A percentile compares a stretch with the other conserved stretches of the same genome.
These are phyloP conservation scores for Verasper variegatus DNA, from an alignment of 2,113 vertebrate genomes.

Conservation along the genomic window DNA sequence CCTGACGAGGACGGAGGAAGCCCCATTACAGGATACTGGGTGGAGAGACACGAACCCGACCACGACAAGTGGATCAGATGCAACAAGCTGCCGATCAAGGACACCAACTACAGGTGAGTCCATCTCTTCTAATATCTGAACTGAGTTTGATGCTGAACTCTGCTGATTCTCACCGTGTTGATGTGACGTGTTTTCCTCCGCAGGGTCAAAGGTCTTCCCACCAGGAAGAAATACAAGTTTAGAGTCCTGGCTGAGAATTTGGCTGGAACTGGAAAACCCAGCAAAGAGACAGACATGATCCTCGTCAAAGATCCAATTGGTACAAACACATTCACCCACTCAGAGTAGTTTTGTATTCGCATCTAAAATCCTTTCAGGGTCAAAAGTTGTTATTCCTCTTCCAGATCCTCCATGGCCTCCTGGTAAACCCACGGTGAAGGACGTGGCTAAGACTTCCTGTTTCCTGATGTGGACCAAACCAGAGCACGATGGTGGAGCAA, in stretches of 20 bases:
- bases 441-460: constrained; percentile 91
- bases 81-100: constrained; percentile 95
- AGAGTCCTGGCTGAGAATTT: constrained; percentile 97
- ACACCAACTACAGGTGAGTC: constrained; percentile 92
- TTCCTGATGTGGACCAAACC: constrained; percentile 94
- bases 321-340: constrained; percentile 59
- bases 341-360: background rate
- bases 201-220: constrained; percentile 96
- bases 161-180: background rate
- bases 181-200: constrained; percentile 5
- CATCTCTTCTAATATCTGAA: background rate
- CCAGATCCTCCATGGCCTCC: constrained; percentile 98
- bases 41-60: constrained; percentile 94
- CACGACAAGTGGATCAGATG: constrained; percentile 94
- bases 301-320: constrained; percentile 98
- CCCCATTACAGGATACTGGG: constrained; percentile 97
- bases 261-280: constrained; percentile 96
- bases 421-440: constrained; percentile 94
- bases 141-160: background rate
- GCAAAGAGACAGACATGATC: constrained; percentile 92
- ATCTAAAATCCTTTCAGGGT: background rate
- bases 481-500: constrained; percentile 97
- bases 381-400: background rate
- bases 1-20: constrained; percentile 98
- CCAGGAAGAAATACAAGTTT: constrained; percentile 99